phyloP scores from a whole-genome alignment of 2,888 invertebrate genomes.

The Synanthedon andrenaeformis region DNA sequence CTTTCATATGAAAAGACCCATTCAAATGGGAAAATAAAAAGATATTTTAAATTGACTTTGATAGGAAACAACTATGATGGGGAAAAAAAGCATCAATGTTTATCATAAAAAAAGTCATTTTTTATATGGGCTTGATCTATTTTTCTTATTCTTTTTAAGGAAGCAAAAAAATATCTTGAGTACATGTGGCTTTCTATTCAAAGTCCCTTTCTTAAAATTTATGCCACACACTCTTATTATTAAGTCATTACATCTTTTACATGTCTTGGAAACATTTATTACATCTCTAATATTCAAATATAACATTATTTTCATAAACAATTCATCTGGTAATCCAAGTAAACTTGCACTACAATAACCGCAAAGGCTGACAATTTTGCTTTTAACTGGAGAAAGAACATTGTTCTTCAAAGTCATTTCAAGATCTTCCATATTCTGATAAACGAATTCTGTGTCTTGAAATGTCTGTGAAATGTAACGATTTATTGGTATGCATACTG shows the following conservation, averaged over 20 bases:
- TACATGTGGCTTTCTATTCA: conserved; percentile 5
- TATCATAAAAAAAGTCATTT: no score
- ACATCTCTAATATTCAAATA: conserved; percentile 32
- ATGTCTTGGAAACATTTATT: conserved; percentile 37
- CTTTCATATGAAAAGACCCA: no score
- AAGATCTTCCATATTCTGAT: conserved; percentile 53
- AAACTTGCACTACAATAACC: conserved; percentile 61
- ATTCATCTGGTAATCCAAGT: conserved; percentile 53
- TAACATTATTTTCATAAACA: conserved; percentile 38
- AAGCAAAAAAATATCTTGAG: no score
- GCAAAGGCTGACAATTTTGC: conserved; percentile 56
- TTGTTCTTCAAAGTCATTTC: conserved; percentile 64
- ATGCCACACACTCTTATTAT: conserved; percentile 33
- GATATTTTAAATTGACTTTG: no score
- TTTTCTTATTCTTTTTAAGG: no score
- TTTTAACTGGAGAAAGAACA: conserved; percentile 65
- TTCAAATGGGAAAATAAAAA: no score
- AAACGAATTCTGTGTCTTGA: conserved; percentile 43
- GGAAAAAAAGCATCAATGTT: no score
- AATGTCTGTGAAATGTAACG: conserved; percentile 48
- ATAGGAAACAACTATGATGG: no score
- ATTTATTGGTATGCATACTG: conserved; percentile 46
- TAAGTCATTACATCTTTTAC: conserved; percentile 31
- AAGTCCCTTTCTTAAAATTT: conserved; percentile 44
- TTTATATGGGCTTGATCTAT: no score